These are phyloP conservation scores for Ennomos erosarius DNA, from an alignment of 2,888 invertebrate species.

Conservation along the genomic window DNA sequence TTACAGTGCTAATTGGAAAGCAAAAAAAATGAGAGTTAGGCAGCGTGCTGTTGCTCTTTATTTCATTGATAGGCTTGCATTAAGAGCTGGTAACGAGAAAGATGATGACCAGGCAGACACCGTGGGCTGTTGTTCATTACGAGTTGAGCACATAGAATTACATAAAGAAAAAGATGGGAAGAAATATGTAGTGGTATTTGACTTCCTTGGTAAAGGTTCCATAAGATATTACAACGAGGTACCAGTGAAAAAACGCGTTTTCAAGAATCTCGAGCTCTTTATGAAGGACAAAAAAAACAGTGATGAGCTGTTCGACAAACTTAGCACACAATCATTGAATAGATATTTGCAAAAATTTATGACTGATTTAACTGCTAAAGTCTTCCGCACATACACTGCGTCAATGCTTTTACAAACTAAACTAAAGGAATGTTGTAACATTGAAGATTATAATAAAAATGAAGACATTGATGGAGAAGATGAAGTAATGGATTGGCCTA, in stretches of 20 bases:
- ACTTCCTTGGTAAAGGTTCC: constrained; percentile 98
- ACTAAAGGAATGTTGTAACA: constrained; percentile 94
- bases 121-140: constrained; percentile 98
- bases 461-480: too few species aligned
- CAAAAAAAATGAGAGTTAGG: constrained; percentile 97
- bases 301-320: constrained; percentile 98
- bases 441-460: too few species aligned
- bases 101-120: constrained; percentile 99
- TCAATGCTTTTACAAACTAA: constrained; percentile 99
- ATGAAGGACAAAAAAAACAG: constrained; percentile 97
- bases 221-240: constrained; percentile 96
- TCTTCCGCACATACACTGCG: constrained; percentile 99
- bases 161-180: constrained; percentile 81
- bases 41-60: constrained; percentile 99
- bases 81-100: constrained; percentile 99
- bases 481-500: constrained; percentile 31
- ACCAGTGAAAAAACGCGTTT: constrained; percentile 98
- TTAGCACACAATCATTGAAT: constrained; percentile 98
- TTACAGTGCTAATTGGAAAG: constrained; percentile 97
- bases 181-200: constrained; percentile 77
- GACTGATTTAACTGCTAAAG: constrained; percentile 98
- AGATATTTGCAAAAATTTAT: constrained; percentile 98
- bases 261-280: constrained; percentile 98
- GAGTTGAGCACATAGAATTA: constrained; percentile 97
- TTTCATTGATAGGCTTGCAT: constrained; percentile 99